These are phyloP conservation scores for Eupithecia vulgata DNA, from an alignment of 2,888 invertebrate genomes.

Conservation along the genomic window DNA sequence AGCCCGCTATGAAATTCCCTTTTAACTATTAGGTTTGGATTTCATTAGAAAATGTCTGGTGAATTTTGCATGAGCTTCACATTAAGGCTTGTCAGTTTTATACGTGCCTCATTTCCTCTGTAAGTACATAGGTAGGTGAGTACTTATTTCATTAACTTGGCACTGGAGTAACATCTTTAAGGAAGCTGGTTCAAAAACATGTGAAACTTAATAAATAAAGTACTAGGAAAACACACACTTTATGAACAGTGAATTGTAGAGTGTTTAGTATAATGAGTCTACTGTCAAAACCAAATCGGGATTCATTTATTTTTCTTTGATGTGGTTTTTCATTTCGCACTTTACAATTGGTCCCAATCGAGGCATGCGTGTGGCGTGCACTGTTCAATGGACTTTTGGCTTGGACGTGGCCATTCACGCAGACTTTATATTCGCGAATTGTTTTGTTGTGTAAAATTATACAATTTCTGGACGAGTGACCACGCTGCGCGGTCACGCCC, in stretches of 20 bases:
- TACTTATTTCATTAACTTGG: not conserved
- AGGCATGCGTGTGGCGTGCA: slow-evolving; percentile 77
- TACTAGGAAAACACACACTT: not conserved
- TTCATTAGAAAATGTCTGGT: slow-evolving; percentile 57
- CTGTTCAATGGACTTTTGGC: slow-evolving; percentile 73
- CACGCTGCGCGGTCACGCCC: slow-evolving; percentile 61
- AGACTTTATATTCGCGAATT: slow-evolving; percentile 61
- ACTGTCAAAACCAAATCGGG: slow-evolving; percentile 42
- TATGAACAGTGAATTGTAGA: not conserved
- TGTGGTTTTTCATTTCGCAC: slow-evolving; percentile 65
- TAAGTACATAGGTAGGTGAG: not conserved
- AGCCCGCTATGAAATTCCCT: slow-evolving; percentile 69
- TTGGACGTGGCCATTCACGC: slow-evolving; percentile 71
- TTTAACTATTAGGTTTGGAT: slow-evolving; percentile 63
- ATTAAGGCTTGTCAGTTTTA: slow-evolving; percentile 7
- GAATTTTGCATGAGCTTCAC: slow-evolving; percentile 49
- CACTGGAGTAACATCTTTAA: not conserved
- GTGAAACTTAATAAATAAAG: not conserved
- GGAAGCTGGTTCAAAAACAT: not conserved
- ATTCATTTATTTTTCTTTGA: slow-evolving; percentile 58
- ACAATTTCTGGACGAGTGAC: slow-evolving; percentile 74
- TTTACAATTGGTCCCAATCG: slow-evolving; percentile 67
- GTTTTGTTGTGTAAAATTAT: slow-evolving; percentile 77
- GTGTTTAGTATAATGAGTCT: not conserved
- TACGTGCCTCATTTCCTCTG: not conserved